Conservation (phyloP, 2,113 vertebrate species). For the Eira barbara region DNA sequence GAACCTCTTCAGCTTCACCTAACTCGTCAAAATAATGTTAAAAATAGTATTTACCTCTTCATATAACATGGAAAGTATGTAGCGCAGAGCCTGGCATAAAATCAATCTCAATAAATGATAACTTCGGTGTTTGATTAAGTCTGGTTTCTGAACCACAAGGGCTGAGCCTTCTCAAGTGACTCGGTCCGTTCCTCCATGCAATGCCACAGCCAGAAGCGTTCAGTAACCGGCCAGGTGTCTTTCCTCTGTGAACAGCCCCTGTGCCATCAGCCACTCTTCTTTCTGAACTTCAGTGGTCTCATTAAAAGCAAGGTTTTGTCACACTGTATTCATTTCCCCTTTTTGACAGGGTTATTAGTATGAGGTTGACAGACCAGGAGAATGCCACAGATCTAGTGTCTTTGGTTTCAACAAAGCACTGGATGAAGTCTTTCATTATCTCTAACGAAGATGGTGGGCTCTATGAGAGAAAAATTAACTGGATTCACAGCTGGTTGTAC, state of each 20-base stretch:
- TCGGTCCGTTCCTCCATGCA: neutral
- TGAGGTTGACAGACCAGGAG: conserved; percentile 22
- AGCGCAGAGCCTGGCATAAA: neutral
- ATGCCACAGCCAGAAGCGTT: neutral
- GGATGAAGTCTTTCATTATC: conserved; percentile 44
- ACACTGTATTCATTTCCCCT: conserved; percentile 14
- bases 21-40: neutral
- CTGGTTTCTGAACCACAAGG: neutral
- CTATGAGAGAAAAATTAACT: conserved; percentile 13
- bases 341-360: conserved; percentile 41
- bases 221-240: neutral
- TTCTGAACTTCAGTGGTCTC: conserved; percentile 16
- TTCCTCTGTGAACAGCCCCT: neutral
- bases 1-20: neutral
- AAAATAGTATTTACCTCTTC: neutral
- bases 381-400: neutral
- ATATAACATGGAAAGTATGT: neutral
- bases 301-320: conserved; percentile 26
- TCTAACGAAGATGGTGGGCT: neutral
- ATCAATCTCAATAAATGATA: neutral
- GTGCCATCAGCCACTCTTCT: neutral
- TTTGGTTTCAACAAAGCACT: conserved; percentile 33
- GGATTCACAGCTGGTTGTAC: conserved; percentile 26
- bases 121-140: neutral
- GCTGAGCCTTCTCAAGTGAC: neutral